Base-by-base conservation (phyloP, 2,797 vertebrate genomes). In the Prionace glauca region DNA sequence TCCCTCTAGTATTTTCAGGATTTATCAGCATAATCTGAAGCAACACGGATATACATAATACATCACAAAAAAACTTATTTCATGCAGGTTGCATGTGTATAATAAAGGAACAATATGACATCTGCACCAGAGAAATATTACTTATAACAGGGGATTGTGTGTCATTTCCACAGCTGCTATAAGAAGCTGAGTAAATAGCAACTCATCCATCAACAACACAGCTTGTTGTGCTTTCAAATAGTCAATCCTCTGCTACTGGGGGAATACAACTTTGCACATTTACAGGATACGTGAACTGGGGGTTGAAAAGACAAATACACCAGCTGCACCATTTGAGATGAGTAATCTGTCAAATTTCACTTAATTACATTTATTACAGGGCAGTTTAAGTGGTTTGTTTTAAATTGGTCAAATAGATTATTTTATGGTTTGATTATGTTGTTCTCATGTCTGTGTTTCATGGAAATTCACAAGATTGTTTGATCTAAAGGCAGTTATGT, bases 221-320 rank as follows among this genome's bases (percentile, higher is more conserved):
- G 90, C 90, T 92, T 92, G 29, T 62, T 36, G 12, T 91, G 88
- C 60, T 94, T 72, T 71, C 71, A 74, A 77, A 74, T 22, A 50
- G 16, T 74, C 11, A 56, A 5, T 50, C 93, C 26, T 94, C 45
- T 74, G 45, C 71, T 94, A n/a, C 45, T 29, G 45, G 26, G 45
- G 93, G 36, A 72, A 41, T 45, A 94, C 45, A 94, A 56, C 93
- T 94, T 77, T 56, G 45, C 93, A 94, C 41, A 24, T 77, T 94
- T 50, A 74, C 45, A 65, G 93, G 24, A 74, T 74, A 74, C 29
- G 16, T n/a, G 5, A 22, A 56, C 4, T 56, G 93, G 26, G 41
- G 69, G 50, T 74, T 12, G 56, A 50, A 67, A 69, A 92, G 62
- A 41, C 10, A 36, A 91, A 92, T 36, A 36, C 20, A 29, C 16